Evolutionary conservation across 2,113 vertebrate genomes (phyloP), one percentile per base, ranked within the genome.

Genomic region (Cryptomyrus ogoouensis): DNA sequence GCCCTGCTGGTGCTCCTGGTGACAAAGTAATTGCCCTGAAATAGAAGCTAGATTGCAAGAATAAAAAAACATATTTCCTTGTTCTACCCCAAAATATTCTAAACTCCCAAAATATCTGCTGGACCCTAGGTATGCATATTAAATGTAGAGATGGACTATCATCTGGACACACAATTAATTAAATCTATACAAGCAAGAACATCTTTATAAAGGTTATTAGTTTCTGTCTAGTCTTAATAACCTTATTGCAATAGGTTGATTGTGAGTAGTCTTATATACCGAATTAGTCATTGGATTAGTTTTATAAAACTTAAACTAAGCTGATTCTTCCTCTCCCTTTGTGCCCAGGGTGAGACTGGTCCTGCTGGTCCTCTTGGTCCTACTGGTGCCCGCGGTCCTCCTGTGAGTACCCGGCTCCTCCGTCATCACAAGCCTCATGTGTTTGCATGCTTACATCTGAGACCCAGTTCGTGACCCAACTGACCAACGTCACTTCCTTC

Each of bases 261-360:
- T 85, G 35, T 47, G 9, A 19, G 1, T 86, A 19, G 83, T 85
- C 46, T 13, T 85, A 3, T 42, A 19, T 80, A 42, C 17, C 5
- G 35, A 77, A 19, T 42, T 0, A 17, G 31, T 80, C 70, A 77
- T 6, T 42, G 17, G 31, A 42, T 39, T 27, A 15, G 35, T 80
- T 19, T 42, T 80, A 15, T 80, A 39, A 80, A 80, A 70, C n/a
- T 70, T 46, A 39, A 88, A 87, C 87, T 1, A 58, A 58, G 21
- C 85, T 5, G 24, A 10, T 87, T 31, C 6, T 15, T n/a, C 88
- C 87, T 24, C 84, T 88, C 50, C 89, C 17, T 89, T 24, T 56
- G n/a, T 89, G 31, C n/a, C 35, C 70, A 97, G 97, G 98, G 98
- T 96, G 98, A 99, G 96, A 15, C 93, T 92, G 98, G 98, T 89